Base-by-base conservation (phyloP, 2,113 vertebrate genomes). In the Trematocara stigmaticum region DNA sequence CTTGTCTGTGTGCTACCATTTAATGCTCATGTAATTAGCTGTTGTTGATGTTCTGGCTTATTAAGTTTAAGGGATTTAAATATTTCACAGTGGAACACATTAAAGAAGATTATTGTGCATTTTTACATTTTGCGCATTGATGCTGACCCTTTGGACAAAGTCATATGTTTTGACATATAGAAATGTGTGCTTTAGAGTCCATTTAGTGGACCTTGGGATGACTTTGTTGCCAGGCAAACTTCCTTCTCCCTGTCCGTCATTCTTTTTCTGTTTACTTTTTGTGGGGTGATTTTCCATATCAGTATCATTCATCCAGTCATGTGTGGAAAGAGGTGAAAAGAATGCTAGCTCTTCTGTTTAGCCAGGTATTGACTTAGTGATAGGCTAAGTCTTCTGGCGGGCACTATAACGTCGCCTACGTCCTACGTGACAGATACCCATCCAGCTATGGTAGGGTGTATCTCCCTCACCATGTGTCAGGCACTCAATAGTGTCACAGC, bases 311-410 rank as follows among this genome's bases (percentile, higher is more conserved):
- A 84, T 90, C 6, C 80, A 79, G 85, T 82, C 78, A 92, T 92
- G 93, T 95, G 89, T 95, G 95, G 95, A 96, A 93, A 96, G 88
- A 96, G 92, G 88, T 45, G 92, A 95, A 95, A 95, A 92, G 94
- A 90, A 95, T 79, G 45, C 89, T 83, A 86, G 91, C 89, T 92
- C 95, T 89, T 78, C 94, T 97, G 90, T 93, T 96, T 94, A 87
- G 91, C 66, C 78, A 16, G 83, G 51, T 95, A 86, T 97, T 98
- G 97, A 97, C 97, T 97, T 96, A 96, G 95, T 7, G 94, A 96
- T 95, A 94, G 87, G 94, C 35, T 91, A 91, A 95, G 87, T 94
- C 83, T 89, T 93, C 92, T 93, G 93, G 95, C 92, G 90, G 96
- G 96, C 93, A 88, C 94, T 91, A 90, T 94, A 76, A 85, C 87